These are phyloP conservation scores for Axinella damicornis DNA, from an alignment of 37 sponge, comb jelly and placozoan species.

Conservation along the genomic window DNA sequence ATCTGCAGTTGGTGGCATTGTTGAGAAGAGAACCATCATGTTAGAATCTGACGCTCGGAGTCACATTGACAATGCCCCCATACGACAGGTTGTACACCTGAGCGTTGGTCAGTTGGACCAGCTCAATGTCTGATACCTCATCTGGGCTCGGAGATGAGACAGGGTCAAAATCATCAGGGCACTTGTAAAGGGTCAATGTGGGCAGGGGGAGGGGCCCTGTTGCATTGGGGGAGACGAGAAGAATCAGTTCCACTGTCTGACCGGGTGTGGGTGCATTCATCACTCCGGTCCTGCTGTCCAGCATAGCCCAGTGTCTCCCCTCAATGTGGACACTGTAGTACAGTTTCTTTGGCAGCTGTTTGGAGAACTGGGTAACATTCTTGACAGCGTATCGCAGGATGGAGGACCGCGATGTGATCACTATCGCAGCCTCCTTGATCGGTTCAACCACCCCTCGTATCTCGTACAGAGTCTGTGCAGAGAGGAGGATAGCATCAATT, in stretches of 20 bases:
- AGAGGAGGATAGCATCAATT: too few relatives aligned
- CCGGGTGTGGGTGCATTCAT: background rate
- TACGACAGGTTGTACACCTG: slow-evolving; percentile 35
- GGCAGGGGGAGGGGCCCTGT: slow-evolving; percentile 1
- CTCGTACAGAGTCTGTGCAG: slow-evolving; percentile 24
- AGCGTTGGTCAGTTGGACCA: slow-evolving; percentile 1
- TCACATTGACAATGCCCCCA: slow-evolving; percentile 25
- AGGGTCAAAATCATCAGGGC: background rate
- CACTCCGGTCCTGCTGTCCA: background rate
- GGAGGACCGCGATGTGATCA: background rate
- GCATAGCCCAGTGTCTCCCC: background rate
- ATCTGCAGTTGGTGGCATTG: background rate
- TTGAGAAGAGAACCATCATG: too few relatives aligned
- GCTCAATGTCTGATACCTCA: background rate
- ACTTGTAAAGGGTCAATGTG: background rate
- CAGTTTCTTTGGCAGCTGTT: slow-evolving; percentile 9
- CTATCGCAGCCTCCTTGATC: background rate
- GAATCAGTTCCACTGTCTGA: background rate
- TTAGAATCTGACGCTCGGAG: background rate
- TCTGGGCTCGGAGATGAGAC: background rate
- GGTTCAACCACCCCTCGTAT: background rate
- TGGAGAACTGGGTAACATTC: background rate
- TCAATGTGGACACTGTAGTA: slow-evolving; percentile 10
- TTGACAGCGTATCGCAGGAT: slow-evolving; percentile 5
- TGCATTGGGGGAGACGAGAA: slow-evolving; percentile 2